Evolutionary conservation across 2,888 invertebrate genomes (phyloP), one percentile per base, ranked within the genome.

Genomic region (Cenopis cana): DNA sequence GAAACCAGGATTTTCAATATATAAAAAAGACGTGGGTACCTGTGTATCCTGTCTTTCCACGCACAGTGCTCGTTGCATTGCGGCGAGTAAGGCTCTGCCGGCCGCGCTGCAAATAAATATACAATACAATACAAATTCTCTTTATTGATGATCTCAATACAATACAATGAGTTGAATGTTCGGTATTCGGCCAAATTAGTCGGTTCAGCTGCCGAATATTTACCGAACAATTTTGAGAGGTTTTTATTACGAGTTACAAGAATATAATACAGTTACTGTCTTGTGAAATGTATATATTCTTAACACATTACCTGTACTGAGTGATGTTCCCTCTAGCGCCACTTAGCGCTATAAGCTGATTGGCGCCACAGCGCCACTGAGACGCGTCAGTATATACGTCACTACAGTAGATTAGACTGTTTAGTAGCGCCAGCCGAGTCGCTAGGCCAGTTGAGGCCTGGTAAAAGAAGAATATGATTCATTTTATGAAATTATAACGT

Each of bases 281-380:
- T n/a, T n/a, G n/a, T n/a, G n/a, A n/a, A n/a, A n/a, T n/a, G n/a
- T n/a, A n/a, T n/a, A n/a, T n/a, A n/a, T n/a, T n/a, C n/a, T n/a
- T n/a, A n/a, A 24, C 10, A 14, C 24, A 52, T n/a, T n/a, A n/a
- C 61, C 61, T 79, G 77, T 85, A 81, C 72, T 87, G 89, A 55
- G 86, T 77, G 6, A 82, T 74, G 33, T 77, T 60, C 18, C 78
- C 78, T 72, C 82, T 81, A 14, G 83, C 72, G 0, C 77, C 77
- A 49, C 85, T 79, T n/a, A 85, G 79, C 0, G 84, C 71, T 0
- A 83, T 81, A 2, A 88, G 83, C 67, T 82, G 83, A 0, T 78
- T 79, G 1, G 83, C 89, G 2, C 87, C 87, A 82, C 88, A 86
- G 70, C 82, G 79, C 91, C 92, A 92, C 76, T 89, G 90, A 2